These are phyloP conservation scores for Petaurus breviceps DNA, from an alignment of 2,113 vertebrate genomes.

Conservation along the genomic window DNA sequence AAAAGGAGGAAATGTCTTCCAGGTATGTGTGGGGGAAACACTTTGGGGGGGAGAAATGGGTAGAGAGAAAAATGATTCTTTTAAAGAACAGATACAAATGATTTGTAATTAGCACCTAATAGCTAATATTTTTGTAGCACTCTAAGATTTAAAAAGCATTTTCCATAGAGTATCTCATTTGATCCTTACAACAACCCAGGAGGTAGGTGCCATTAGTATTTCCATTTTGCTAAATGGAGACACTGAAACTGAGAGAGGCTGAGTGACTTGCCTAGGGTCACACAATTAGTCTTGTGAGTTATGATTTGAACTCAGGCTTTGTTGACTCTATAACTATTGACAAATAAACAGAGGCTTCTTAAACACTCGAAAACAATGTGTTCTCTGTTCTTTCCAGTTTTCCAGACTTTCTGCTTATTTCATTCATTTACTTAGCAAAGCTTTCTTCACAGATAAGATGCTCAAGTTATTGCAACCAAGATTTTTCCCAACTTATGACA, in stretches of 20 bases:
- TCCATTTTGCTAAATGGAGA: background rate
- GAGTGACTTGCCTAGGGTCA: background rate
- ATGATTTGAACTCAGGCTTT: background rate
- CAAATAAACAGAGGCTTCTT: background rate
- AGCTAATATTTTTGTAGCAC: background rate
- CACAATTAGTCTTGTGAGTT: background rate
- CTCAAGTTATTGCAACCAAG: background rate
- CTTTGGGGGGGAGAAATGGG: background rate
- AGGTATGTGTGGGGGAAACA: background rate
- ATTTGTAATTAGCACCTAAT: background rate
- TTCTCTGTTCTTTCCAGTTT: background rate
- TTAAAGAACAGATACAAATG: background rate
- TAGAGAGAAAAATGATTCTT: background rate
- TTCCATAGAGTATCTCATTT: background rate
- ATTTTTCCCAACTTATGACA: background rate
- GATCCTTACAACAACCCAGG: background rate
- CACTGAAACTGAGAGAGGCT: background rate
- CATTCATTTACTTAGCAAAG: background rate
- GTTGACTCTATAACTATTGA: background rate
- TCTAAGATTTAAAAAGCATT: background rate
- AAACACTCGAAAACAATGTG: background rate
- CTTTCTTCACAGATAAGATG: background rate
- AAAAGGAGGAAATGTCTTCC: background rate
- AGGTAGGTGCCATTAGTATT: background rate
- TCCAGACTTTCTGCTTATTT: background rate